Evolutionary conservation across 2,888 invertebrate genomes (phyloP).

Genomic region (Cataglyphis livida): DNA sequence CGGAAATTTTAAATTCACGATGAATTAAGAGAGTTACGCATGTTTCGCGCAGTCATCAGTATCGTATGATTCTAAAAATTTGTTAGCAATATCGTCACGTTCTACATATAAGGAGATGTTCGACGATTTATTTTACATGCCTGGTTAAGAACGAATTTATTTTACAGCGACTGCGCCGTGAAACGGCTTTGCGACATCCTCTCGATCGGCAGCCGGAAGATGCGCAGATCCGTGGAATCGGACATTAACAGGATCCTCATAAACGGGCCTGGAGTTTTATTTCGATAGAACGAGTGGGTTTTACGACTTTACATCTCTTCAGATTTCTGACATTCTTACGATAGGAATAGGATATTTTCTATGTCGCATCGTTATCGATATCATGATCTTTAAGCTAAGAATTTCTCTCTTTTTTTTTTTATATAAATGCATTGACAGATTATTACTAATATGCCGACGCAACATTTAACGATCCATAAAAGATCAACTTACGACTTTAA

Average conservation of each 20-base stretch:
- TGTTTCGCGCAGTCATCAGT: too few relatives aligned
- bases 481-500: conserved; percentile 45
- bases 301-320: conserved; percentile 54
- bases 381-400: conserved; percentile 56
- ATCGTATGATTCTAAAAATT: background rate
- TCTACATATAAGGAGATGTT: conserved; percentile 1
- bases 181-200: conserved; percentile 43
- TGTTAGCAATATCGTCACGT: background rate
- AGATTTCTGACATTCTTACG: conserved; percentile 62
- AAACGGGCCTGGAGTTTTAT: conserved; percentile 56
- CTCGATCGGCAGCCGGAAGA: conserved; percentile 56
- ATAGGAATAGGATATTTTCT: conserved; percentile 60
- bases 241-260: conserved; percentile 61
- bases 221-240: conserved; percentile 46
- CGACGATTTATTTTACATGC: conserved; percentile 53
- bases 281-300: conserved; percentile 42
- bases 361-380: conserved; percentile 53
- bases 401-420: conserved; percentile 42
- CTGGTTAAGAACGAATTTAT: conserved; percentile 51
- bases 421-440: conserved; percentile 66
- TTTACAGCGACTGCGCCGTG: conserved; percentile 54
- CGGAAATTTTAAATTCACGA: background rate
- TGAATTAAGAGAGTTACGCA: background rate
- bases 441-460: conserved; percentile 38
- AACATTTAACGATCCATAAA: conserved; percentile 66